Conservation (phyloP, 2,888 invertebrate genomes). For the Cremastinae sp. region DNA sequence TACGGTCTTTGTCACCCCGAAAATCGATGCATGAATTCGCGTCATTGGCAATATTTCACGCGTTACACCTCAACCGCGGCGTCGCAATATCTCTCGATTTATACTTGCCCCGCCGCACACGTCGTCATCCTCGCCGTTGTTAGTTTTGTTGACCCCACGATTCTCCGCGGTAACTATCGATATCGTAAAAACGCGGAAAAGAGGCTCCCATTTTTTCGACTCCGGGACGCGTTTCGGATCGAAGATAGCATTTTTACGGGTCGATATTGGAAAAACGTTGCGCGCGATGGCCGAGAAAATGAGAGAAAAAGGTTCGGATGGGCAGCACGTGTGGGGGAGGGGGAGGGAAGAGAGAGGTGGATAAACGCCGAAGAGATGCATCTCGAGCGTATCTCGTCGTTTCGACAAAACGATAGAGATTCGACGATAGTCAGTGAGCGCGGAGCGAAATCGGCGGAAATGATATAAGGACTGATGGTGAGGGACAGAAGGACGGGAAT, state of each 20-base stretch:
- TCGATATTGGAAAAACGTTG: conserved; percentile 20
- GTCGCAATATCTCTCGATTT: conserved; percentile 22
- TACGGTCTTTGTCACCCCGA: conserved; percentile 8
- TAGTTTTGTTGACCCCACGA: conserved; percentile 17
- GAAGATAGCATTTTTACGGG: conserved; percentile 23
- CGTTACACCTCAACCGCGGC: conserved; percentile 11
- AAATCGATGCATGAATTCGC: conserved; percentile 3
- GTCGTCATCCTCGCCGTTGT: not conserved
- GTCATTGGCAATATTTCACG: conserved; percentile 36
- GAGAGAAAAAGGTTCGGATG: no score
- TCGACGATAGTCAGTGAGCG: conserved; percentile 31
- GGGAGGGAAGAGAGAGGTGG: not conserved
- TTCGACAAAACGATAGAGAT: conserved; percentile 40
- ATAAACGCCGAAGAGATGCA: conserved; percentile 17
- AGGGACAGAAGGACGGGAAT: not conserved
- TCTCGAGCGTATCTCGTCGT: conserved; percentile 18
- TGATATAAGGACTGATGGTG: not conserved
- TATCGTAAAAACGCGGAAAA: conserved; percentile 23
- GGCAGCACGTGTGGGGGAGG: conserved; percentile 1
- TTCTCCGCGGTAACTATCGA: conserved; percentile 17
- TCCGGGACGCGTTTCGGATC: not conserved
- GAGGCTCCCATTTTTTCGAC: not conserved
- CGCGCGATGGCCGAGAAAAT: no score
- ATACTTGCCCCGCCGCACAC: conserved; percentile 1
- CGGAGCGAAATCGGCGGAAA: not conserved